A percentile compares a stretch with the other conserved stretches of the same genome.
Conservation (phyloP, 2,888 invertebrate genomes). For the Desoria tigrina region DNA sequence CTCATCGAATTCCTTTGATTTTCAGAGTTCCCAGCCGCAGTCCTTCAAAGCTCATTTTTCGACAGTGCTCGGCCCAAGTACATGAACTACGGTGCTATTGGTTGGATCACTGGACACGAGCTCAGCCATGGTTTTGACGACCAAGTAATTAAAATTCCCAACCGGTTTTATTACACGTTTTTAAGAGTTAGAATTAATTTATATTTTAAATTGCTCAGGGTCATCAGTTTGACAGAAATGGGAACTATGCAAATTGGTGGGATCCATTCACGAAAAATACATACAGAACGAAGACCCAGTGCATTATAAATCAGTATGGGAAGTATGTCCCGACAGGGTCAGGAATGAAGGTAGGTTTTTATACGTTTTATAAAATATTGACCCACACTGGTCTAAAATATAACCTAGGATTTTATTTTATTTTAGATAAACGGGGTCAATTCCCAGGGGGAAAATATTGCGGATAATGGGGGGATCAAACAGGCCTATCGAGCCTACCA, state of each 20-base stretch:
- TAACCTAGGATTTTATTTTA: not conserved
- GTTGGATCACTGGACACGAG: constrained; percentile 57
- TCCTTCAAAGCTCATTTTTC: constrained; percentile 59
- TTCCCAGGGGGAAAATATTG: constrained; percentile 89
- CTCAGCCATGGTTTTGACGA: constrained; percentile 56
- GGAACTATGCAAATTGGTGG: constrained; percentile 62
- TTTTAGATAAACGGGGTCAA: constrained; percentile 74
- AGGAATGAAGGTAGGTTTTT: constrained; percentile 54
- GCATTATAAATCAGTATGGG: constrained; percentile 61
- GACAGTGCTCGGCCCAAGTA: constrained; percentile 59
- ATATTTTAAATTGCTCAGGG: constrained; percentile 56
- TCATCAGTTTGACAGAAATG: constrained; percentile 63
- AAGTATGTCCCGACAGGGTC: constrained; percentile 57
- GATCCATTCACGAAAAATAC: constrained; percentile 57
- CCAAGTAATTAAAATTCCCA: constrained; percentile 37
- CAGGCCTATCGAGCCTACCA: constrained; percentile 36
- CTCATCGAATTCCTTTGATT: not conserved
- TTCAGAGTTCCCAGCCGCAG: constrained; percentile 85
- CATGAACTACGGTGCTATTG: constrained; percentile 56
- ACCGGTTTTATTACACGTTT: not conserved
- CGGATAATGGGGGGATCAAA: constrained; percentile 84
- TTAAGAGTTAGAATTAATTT: constrained; percentile 1
- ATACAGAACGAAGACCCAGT: constrained; percentile 58
- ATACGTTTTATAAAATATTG: too few relatives aligned
- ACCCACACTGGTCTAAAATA: not conserved